Conservation (phyloP, 2,797 vertebrate species). For the Prionace glauca region DNA sequence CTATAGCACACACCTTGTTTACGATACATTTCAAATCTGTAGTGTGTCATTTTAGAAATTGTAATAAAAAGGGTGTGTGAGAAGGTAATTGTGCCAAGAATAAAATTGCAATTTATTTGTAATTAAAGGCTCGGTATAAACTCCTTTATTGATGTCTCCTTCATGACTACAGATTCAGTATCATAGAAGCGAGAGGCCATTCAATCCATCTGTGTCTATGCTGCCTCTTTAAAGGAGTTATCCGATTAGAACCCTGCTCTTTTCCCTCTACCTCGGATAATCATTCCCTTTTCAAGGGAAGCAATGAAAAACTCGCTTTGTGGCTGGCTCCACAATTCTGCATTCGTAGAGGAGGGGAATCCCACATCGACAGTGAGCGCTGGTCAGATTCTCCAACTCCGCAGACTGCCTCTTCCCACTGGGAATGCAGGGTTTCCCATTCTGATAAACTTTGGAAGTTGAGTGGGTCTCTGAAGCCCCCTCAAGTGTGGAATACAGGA, state of each 20-base stretch:
- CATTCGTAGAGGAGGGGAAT: neutral
- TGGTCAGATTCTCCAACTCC: neutral
- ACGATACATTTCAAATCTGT: neutral
- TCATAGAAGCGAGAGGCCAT: neutral
- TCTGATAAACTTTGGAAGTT: neutral
- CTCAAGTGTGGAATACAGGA: neutral
- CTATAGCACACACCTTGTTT: neutral
- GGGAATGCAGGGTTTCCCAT: neutral
- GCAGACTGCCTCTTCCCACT: neutral
- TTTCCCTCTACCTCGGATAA: neutral
- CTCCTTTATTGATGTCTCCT: neutral
- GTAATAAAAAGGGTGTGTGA: neutral
- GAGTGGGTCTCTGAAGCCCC: neutral
- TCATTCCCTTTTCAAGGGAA: neutral
- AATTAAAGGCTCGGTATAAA: neutral
- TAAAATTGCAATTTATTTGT: neutral
- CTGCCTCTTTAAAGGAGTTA: neutral
- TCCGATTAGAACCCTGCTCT: neutral
- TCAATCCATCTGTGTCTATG: neutral
- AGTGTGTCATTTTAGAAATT: neutral
- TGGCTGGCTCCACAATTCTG: neutral
- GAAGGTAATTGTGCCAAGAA: neutral
- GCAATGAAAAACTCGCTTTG: neutral
- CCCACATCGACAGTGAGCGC: neutral
- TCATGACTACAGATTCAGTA: neutral